Conservation (phyloP, 1,140 invertebrate species). For the Eubasilissa regina region DNA sequence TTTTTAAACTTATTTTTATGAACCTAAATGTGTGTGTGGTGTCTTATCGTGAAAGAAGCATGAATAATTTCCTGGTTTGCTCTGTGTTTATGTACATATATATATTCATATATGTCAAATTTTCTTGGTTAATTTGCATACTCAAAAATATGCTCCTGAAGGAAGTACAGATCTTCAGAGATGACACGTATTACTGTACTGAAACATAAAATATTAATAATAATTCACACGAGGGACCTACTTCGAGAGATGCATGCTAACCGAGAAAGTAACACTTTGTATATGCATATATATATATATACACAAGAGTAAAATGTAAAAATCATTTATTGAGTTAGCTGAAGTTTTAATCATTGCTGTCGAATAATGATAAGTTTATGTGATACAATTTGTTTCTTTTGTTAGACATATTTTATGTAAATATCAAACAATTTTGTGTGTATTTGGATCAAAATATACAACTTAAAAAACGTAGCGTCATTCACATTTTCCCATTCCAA, state of each 20-base stretch:
- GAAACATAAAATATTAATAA: too few species aligned
- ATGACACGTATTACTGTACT: too few species aligned
- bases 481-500: conserved; percentile 2
- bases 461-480: background rate
- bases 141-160: too few species aligned
- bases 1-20: conserved; percentile 44
- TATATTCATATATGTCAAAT: too few species aligned
- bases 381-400: conserved; percentile 27
- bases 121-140: too few species aligned
- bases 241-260: too few species aligned
- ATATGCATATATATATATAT: too few species aligned
- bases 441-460: conserved; percentile 23
- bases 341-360: conserved; percentile 10
- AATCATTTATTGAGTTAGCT: background rate
- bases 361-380: conserved; percentile 32
- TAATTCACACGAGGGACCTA: too few species aligned
- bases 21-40: background rate
- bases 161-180: too few species aligned
- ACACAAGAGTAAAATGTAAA: too few species aligned
- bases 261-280: too few species aligned
- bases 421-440: conserved; percentile 24
- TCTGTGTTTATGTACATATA: too few species aligned
- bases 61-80: background rate
- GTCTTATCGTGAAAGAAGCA: background rate
- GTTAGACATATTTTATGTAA: conserved; percentile 32